Percentiles rank a stretch among this genome's conserved stretches.
phyloP scores from a whole-genome alignment of 2,113 vertebrate species.

The Triplophysa tibetana region DNA sequence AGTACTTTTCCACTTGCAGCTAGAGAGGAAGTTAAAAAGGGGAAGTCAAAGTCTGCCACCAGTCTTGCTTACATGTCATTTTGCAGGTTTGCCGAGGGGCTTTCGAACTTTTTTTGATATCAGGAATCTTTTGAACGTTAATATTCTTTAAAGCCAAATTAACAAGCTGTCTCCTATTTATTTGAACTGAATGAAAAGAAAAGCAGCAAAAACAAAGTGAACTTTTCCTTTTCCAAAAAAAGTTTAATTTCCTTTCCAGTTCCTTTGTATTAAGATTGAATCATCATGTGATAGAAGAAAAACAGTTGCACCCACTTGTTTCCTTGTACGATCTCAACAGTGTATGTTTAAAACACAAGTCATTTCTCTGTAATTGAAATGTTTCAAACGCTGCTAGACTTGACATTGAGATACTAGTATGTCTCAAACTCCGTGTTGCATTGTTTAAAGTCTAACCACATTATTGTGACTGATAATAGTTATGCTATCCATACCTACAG shows the following conservation, averaged over 20 bases:
- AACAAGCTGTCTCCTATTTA: not conserved
- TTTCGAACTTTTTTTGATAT: not conserved
- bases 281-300: constrained; percentile 48
- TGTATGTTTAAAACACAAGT: not conserved
- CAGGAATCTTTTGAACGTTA: not conserved
- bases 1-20: constrained; percentile 59
- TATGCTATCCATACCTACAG: not conserved
- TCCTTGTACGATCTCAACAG: constrained; percentile 41
- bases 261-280: constrained; percentile 14
- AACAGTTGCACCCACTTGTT: constrained; percentile 44
- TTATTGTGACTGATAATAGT: not conserved
- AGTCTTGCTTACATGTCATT: constrained; percentile 24
- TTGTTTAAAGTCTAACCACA: not conserved
- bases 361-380: too few relatives aligned
- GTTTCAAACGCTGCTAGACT: not conserved
- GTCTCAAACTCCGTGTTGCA: not conserved
- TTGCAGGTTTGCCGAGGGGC: constrained; percentile 4
- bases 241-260: not conserved
- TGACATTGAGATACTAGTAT: not conserved
- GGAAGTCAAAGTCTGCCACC: constrained; percentile 49
- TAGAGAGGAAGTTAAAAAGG: constrained; percentile 57
- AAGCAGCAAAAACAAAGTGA: not conserved
- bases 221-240: constrained; percentile 7
- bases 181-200: not conserved
- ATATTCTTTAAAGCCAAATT: not conserved